These are phyloP conservation scores for Tolmerus cingulatus DNA, from an alignment of 2,888 invertebrate genomes.

Conservation along the genomic window DNA sequence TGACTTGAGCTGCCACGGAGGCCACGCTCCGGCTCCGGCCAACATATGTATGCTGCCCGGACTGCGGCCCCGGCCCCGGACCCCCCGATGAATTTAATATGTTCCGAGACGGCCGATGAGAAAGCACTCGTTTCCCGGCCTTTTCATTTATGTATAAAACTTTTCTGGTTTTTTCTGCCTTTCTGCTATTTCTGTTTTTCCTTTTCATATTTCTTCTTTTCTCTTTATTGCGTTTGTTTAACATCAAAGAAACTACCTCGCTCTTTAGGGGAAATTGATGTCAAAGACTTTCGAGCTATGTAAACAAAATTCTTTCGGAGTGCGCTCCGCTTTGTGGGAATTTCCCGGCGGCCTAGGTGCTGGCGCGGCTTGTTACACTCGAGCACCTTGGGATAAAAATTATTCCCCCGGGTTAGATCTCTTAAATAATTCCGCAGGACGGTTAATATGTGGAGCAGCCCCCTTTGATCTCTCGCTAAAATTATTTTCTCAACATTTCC, in stretches of 20 bases:
- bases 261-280: slow-evolving; percentile 37
- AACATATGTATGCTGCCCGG: background rate
- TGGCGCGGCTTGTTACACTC: slow-evolving; percentile 9
- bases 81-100: slow-evolving; percentile 21
- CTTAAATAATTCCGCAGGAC: background rate
- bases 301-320: slow-evolving; percentile 37
- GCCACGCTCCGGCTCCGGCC: background rate
- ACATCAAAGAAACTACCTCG: slow-evolving; percentile 39
- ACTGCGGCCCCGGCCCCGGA: background rate
- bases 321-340: slow-evolving; percentile 11
- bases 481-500: background rate
- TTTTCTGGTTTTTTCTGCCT: background rate
- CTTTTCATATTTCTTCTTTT: slow-evolving; percentile 25
- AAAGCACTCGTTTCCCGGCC: slow-evolving; percentile 36
- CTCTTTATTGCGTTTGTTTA: slow-evolving; percentile 37
- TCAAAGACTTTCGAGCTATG: slow-evolving; percentile 39
- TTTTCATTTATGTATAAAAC: slow-evolving; percentile 35
- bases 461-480: background rate
- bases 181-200: slow-evolving; percentile 17
- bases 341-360: slow-evolving; percentile 1
- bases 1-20: background rate
- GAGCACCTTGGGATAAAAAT: background rate
- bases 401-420: background rate
- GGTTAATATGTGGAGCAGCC: background rate
- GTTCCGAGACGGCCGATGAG: slow-evolving; percentile 33